These are phyloP conservation scores for Lordiphosa fenestrarum DNA, from an alignment of 2,888 invertebrate genomes.

Conservation along the genomic window DNA sequence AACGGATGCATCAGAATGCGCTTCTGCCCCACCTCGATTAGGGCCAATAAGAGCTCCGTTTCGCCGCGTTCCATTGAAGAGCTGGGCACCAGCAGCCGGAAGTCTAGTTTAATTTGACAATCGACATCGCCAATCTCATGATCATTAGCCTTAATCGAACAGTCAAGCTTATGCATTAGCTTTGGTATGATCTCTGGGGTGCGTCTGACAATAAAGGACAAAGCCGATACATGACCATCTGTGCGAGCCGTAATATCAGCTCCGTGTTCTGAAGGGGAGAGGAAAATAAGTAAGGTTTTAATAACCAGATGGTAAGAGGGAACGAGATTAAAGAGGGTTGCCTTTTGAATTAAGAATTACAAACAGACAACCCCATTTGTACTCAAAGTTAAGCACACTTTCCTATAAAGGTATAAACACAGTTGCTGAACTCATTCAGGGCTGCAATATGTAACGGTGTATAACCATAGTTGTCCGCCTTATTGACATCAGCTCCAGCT, in stretches of 20 bases:
- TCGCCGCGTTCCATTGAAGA: slow-evolving; percentile 83
- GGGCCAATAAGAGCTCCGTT: slow-evolving; percentile 86
- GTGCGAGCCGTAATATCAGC: slow-evolving; percentile 91
- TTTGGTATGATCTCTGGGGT: slow-evolving; percentile 91
- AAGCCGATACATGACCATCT: slow-evolving; percentile 89
- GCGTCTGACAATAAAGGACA: slow-evolving; percentile 90
- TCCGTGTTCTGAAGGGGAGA: slow-evolving; percentile 83
- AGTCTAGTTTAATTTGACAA: slow-evolving; percentile 88
- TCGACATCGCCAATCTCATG: slow-evolving; percentile 93
- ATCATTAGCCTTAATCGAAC: slow-evolving; percentile 89
- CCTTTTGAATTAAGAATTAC: no score
- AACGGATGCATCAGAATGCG: slow-evolving; percentile 91
- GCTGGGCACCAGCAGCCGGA: slow-evolving; percentile 83
- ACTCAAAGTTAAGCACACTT: slow-evolving; percentile 43
- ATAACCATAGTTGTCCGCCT: slow-evolving; percentile 90
- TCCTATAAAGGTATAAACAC: slow-evolving; percentile 86
- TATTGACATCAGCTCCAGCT: slow-evolving; percentile 87
- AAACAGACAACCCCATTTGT: no score
- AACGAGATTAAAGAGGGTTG: no score
- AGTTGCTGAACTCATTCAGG: slow-evolving; percentile 89
- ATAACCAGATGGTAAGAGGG: slow-evolving; percentile 38
- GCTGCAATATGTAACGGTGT: slow-evolving; percentile 92
- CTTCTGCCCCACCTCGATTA: slow-evolving; percentile 90
- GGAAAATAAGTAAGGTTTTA: background rate
- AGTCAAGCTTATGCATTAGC: slow-evolving; percentile 86